phyloP scores from a whole-genome alignment of 2,113 vertebrate species.

The Indicator indicator region DNA sequence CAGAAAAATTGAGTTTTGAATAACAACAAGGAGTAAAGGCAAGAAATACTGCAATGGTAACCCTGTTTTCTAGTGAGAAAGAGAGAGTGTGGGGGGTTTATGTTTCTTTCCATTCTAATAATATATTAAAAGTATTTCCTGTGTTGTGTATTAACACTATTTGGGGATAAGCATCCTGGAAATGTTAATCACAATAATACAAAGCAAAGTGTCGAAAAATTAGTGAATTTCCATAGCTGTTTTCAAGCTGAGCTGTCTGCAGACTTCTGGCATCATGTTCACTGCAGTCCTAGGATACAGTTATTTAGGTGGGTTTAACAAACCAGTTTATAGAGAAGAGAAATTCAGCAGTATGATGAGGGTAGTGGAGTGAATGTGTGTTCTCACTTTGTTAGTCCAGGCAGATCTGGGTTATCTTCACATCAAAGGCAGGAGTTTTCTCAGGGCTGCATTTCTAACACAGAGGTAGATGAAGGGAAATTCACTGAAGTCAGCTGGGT shows the following conservation, averaged over 20 bases:
- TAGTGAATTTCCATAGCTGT: neutral
- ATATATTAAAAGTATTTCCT: neutral
- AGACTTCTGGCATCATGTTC: fast-evolving
- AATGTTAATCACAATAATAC: neutral
- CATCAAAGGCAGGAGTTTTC: neutral
- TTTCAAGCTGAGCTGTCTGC: neutral
- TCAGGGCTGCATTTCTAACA: neutral
- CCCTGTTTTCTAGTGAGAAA: neutral
- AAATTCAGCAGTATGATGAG: fast-evolving
- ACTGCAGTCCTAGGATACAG: neutral
- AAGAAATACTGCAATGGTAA: neutral
- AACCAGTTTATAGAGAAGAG: neutral
- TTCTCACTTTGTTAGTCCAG: neutral
- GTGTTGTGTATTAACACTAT: neutral
- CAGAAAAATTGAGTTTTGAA: neutral
- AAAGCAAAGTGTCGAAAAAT: neutral
- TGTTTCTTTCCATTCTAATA: neutral
- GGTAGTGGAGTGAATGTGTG: neutral
- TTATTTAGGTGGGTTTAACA: neutral
- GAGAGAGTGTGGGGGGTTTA: neutral
- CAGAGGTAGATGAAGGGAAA: neutral
- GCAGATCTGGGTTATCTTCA: neutral
- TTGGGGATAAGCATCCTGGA: neutral
- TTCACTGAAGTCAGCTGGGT: neutral
- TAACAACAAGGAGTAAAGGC: neutral